Percentiles rank a stretch among this genome's conserved stretches.
Conservation (phyloP, 2,797 vertebrate species). For the Takifugu rubripes region DNA sequence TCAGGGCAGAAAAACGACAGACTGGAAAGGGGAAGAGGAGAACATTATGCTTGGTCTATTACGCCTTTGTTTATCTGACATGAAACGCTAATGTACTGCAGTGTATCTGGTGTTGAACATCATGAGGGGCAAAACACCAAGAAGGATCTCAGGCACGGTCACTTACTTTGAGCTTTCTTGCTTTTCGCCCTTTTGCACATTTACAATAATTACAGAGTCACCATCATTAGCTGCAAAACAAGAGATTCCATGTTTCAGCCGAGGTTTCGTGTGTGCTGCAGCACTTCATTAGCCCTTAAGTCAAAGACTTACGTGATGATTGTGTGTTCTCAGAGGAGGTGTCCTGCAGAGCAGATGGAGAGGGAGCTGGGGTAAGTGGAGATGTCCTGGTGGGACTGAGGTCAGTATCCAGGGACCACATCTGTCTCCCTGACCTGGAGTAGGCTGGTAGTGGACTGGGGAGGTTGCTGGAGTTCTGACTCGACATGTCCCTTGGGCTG, state of each 20-base stretch:
- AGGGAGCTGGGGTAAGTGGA: constrained; percentile 48
- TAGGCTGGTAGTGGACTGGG: constrained; percentile 66
- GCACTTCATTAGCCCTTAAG: neutral
- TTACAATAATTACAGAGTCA: constrained; percentile 90
- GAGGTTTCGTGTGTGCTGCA: too few relatives aligned
- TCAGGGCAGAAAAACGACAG: constrained; percentile 88
- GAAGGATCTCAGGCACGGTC: neutral
- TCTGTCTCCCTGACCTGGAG: constrained; percentile 54
- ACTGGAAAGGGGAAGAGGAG: constrained; percentile 58
- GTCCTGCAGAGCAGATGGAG: constrained; percentile 71
- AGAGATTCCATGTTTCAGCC: too few relatives aligned
- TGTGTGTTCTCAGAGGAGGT: constrained; percentile 78
- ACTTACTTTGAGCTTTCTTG: constrained; percentile 79
- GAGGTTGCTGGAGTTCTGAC: constrained; percentile 71
- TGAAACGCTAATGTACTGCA: too few relatives aligned
- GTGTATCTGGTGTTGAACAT: neutral
- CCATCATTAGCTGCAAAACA: constrained; percentile 72
- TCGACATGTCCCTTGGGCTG: constrained; percentile 65
- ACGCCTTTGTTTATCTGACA: neutral
- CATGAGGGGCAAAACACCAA: constrained; percentile 1
- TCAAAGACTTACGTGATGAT: constrained; percentile 69
- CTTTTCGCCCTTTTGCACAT: constrained; percentile 83
- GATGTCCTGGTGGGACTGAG: constrained; percentile 41
- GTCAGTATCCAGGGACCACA: constrained; percentile 60
- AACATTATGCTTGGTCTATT: neutral